Percentiles rank a stretch among this genome's conserved stretches.
Evolutionary conservation across 2,797 vertebrate genomes (phyloP).

Genomic region (Falco concolor): DNA sequence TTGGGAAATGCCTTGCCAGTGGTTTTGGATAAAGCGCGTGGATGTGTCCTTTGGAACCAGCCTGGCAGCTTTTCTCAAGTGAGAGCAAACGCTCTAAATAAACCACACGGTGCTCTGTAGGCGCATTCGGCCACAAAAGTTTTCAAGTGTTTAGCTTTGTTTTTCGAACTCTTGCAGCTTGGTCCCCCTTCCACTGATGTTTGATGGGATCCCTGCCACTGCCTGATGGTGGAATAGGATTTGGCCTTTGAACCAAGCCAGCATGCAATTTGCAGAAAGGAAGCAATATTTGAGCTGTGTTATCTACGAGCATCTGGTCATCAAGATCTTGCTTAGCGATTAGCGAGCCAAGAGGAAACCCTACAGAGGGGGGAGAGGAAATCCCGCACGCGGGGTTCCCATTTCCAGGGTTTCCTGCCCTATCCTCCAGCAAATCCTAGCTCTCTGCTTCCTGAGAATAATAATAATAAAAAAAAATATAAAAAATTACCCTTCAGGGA

Average conservation of each 20-base stretch:
- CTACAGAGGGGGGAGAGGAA: not conserved
- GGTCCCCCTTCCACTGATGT: not conserved
- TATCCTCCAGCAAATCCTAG: not conserved
- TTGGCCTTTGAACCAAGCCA: slow-evolving; percentile 54
- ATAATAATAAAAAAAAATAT: not conserved
- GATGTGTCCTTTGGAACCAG: not conserved
- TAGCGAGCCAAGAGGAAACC: not conserved
- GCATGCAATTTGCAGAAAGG: not conserved
- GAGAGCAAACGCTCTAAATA: not conserved
- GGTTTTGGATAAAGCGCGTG: not conserved
- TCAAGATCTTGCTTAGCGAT: not conserved
- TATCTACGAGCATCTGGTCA: slow-evolving; percentile 49
- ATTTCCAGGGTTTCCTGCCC: slow-evolving; percentile 37
- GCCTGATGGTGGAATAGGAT: not conserved
- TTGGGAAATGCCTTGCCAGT: slow-evolving; percentile 35
- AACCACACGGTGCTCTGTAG: not conserved
- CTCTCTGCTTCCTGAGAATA: not conserved
- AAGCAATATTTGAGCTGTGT: slow-evolving; percentile 38
- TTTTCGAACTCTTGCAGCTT: not conserved
- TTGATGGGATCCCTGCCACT: not conserved
- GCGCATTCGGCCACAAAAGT: not conserved
- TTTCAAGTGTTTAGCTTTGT: not conserved
- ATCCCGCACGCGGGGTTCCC: not conserved
- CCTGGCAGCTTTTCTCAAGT: not conserved
- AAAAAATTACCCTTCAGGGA: slow-evolving; percentile 3